phyloP scores from a whole-genome alignment of 2,113 vertebrate genomes.

The Tapirus terrestris region DNA sequence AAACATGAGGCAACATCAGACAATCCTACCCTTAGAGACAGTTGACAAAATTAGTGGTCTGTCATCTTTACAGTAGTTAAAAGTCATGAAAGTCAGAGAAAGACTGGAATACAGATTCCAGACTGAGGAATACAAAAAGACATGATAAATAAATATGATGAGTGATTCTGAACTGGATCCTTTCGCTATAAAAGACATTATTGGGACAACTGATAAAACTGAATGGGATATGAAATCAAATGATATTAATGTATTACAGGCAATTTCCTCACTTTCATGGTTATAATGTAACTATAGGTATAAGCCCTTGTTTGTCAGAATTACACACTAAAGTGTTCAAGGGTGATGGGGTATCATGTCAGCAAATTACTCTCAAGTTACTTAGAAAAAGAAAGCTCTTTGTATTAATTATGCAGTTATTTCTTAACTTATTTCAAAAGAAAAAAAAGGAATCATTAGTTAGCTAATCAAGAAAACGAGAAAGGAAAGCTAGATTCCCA shows the following conservation, averaged over 20 bases:
- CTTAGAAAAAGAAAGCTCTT: neutral
- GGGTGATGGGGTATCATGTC: neutral
- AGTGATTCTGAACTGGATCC: neutral
- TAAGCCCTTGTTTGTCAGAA: neutral
- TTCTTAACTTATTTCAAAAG: neutral
- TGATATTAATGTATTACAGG: neutral
- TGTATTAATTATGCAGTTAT: neutral
- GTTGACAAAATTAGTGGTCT: neutral
- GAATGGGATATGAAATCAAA: neutral
- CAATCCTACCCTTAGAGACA: neutral
- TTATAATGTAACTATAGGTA: neutral
- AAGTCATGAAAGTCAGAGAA: neutral
- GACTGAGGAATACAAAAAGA: neutral
- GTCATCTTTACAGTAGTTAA: neutral
- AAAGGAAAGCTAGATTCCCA: neutral
- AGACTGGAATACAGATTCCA: neutral
- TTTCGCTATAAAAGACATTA: neutral
- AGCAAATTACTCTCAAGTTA: neutral
- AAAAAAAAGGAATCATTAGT: neutral
- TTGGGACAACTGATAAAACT: neutral
- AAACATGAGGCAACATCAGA: neutral
- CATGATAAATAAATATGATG: neutral
- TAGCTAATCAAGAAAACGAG: neutral
- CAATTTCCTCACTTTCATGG: neutral
- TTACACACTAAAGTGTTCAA: neutral